Evolutionary conservation across 2,888 invertebrate genomes (phyloP), one percentile per base, ranked within the genome.

Genomic region (Dermolepida albohirtum): DNA sequence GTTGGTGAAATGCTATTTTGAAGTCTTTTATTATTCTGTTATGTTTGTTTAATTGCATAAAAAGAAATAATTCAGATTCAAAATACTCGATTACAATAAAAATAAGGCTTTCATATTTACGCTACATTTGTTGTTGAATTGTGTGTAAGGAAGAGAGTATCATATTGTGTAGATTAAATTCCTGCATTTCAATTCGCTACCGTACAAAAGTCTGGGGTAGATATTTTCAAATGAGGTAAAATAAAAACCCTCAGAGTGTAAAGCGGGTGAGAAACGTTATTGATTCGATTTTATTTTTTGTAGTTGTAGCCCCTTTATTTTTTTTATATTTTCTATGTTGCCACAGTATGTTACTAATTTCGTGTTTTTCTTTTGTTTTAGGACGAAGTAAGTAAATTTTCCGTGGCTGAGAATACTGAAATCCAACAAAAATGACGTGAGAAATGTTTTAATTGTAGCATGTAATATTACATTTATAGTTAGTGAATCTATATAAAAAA

Each of bases 381-480:
- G 84, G 84, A 82, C 81, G 84, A 84, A 84, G 84, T 84, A 84
- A 84, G 84, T 83, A 79, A 69, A 70, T 68, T 69, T 71, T 54
- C 64, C 64, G 52, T 59, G 29, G 49, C 44, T 39, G 54, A 57
- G 65, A 68, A 51, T 52, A 54, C 55, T 47, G 16, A 54, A 54
- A 52, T 44, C 16, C 62, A 67, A 41, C 54, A 34, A 44, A 59
- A 39, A 54, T n/a, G 63, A 67, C 47, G 63, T 70, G 67, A 70
- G 67, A 67, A n/a, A 66, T 41, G 39, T 49, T 64, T 64, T 64
- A 57, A 44, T 44, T 44, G 6, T 43, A 14, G 64, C 64, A 64
- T 64, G 29, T 6, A 6, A 44, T 14, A 14, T 14, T 14, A 44
- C 6, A n/a, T 11, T 14, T 44, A 11, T 44, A 44, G 1, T 12